These are phyloP conservation scores for Drosophila aldrichi DNA, from an alignment of 2,888 invertebrate species.

Conservation along the genomic window DNA sequence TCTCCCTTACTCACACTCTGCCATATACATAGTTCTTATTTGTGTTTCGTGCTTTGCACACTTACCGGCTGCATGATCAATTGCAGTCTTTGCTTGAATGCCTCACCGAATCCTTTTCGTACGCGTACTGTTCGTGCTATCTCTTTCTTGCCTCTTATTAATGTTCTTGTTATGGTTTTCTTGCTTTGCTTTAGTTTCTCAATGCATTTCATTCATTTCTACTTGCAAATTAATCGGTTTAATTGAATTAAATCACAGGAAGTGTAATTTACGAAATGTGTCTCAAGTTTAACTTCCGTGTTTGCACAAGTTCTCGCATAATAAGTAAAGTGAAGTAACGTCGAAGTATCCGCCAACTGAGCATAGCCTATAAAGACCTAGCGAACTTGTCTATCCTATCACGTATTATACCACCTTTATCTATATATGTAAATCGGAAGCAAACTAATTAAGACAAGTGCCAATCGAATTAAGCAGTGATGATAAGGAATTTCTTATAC, in stretches of 20 bases:
- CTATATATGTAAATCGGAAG: conserved; percentile 3
- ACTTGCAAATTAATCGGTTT: conserved; percentile 57
- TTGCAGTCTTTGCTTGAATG: conserved; percentile 15
- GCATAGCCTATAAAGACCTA: background rate
- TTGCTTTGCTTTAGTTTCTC: conserved; percentile 21
- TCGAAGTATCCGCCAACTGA: background rate
- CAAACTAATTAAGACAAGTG: background rate
- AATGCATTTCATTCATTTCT: conserved; percentile 33
- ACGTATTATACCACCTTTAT: conserved; percentile 11
- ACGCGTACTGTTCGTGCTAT: conserved; percentile 5
- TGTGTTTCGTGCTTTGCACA: conserved; percentile 20
- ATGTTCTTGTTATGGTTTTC: conserved; percentile 4
- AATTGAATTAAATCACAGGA: conserved; percentile 78
- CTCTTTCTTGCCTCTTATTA: background rate
- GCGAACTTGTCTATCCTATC: conserved; percentile 15
- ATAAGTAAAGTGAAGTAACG: conserved; percentile 18
- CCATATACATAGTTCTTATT: background rate
- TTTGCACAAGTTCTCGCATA: conserved; percentile 34
- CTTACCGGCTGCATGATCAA: conserved; percentile 35
- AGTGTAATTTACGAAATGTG: conserved; percentile 55
- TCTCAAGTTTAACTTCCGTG: conserved; percentile 55
- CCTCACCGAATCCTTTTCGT: conserved; percentile 48
- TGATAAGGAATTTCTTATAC: background rate
- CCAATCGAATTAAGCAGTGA: background rate
- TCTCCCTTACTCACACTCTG: background rate